Conservation (phyloP, 2,113 vertebrate genomes). For the Anguilla rostrata region DNA sequence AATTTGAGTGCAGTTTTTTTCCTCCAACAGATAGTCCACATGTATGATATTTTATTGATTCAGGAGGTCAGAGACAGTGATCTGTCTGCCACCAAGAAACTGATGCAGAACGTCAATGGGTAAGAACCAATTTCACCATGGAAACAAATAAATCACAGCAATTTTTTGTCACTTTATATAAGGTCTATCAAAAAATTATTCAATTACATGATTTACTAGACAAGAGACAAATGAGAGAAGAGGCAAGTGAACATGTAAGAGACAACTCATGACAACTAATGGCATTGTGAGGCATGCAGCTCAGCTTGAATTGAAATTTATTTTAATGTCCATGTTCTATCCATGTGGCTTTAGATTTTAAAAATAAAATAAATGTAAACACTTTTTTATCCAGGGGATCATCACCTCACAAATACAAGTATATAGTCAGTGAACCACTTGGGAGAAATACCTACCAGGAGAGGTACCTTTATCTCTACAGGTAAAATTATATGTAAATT, state of each 20-base stretch:
- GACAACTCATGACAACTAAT: not conserved
- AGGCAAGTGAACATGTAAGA: not conserved
- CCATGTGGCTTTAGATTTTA: not conserved
- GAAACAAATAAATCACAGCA: not conserved
- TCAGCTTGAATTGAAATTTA: not conserved
- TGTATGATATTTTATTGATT: conserved; percentile 80
- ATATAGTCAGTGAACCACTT: conserved; percentile 76
- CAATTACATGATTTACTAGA: not conserved
- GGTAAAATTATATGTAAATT: conserved; percentile 57
- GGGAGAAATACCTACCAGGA: conserved; percentile 83
- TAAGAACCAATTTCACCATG: conserved; percentile 45
- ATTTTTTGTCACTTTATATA: not conserved
- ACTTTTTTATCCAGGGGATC: conserved; percentile 54
- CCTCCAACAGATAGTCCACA: conserved; percentile 70
- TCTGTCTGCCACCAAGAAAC: conserved; percentile 70
- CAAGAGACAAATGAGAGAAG: no score
- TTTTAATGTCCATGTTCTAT: not conserved
- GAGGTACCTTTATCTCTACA: conserved; percentile 87
- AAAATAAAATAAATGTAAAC: conserved; percentile 10
- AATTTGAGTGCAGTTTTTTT: not conserved
- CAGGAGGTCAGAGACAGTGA: conserved; percentile 87
- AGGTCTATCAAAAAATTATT: not conserved
- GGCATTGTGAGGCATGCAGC: not conserved
- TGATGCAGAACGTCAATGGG: conserved; percentile 83
- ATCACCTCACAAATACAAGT: conserved; percentile 56